These are phyloP conservation scores for Flabesymbios commensalis DNA, from an alignment of 2,888 invertebrate species.

Conservation along the genomic window DNA sequence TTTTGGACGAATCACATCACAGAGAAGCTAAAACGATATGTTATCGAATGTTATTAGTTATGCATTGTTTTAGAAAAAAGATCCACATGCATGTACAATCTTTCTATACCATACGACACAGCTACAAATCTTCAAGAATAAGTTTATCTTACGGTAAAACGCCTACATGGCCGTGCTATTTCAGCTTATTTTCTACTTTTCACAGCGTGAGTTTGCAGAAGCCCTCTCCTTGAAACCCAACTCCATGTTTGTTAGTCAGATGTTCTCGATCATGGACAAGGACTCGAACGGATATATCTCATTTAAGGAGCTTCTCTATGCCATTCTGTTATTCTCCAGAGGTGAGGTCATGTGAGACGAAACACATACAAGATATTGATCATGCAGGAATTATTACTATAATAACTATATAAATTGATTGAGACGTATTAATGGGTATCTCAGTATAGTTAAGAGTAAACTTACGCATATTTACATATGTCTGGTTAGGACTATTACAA, in stretches of 20 bases:
- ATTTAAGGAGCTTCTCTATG: constrained; percentile 69
- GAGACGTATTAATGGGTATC: no score
- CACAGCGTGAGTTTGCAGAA: constrained; percentile 67
- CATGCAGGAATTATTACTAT: background rate
- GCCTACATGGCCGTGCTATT: background rate
- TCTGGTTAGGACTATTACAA: no score
- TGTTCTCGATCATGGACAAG: constrained; percentile 68
- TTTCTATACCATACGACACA: no score
- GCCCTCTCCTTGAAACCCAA: constrained; percentile 67
- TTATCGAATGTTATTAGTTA: no score
- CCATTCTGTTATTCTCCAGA: constrained; percentile 68
- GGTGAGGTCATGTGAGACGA: constrained; percentile 47
- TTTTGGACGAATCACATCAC: no score
- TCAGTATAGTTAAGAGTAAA: no score
- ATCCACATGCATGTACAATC: no score
- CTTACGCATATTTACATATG: no score
- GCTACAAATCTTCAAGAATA: background rate
- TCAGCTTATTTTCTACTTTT: background rate
- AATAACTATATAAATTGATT: background rate
- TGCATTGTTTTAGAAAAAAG: no score
- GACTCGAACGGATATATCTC: constrained; percentile 70
- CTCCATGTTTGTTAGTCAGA: constrained; percentile 67
- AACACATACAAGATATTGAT: background rate
- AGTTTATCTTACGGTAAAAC: background rate
- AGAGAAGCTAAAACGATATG: no score